Conservation (phyloP, 2,797 vertebrate species). For the Tangara arthus region DNA sequence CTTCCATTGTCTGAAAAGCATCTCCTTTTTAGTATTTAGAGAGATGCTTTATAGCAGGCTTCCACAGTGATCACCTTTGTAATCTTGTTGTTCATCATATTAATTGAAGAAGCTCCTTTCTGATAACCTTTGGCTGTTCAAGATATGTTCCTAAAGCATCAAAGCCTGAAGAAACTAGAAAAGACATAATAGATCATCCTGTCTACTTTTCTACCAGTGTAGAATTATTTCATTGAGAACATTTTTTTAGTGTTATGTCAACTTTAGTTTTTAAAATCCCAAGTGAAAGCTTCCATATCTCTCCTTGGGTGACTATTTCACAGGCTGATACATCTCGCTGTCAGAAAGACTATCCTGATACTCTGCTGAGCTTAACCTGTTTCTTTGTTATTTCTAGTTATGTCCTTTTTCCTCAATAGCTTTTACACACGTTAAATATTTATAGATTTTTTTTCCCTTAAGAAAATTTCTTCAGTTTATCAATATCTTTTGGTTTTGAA, state of each 20-base stretch:
- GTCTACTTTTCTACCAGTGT: not conserved
- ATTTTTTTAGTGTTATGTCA: slow-evolving; percentile 39
- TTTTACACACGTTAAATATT: slow-evolving; percentile 28
- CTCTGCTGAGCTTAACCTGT: slow-evolving; percentile 12
- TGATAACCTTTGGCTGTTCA: not conserved
- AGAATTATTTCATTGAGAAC: slow-evolving; percentile 32
- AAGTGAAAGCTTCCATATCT: slow-evolving; percentile 26
- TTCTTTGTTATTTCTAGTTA: slow-evolving; percentile 34
- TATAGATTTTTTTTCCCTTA: not conserved
- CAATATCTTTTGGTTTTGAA: not conserved
- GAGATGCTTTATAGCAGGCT: not conserved
- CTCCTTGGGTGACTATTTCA: slow-evolving; percentile 29
- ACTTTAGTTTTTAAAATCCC: slow-evolving; percentile 53
- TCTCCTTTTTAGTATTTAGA: not conserved
- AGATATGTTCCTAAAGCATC: not conserved
- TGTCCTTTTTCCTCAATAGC: not conserved
- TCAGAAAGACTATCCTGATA: not conserved
- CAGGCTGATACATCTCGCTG: slow-evolving; percentile 25
- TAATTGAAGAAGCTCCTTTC: slow-evolving; percentile 13
- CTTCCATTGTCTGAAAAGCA: not conserved
- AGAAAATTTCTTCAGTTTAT: not conserved
- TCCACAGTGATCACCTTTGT: not conserved
- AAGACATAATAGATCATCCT: not conserved
- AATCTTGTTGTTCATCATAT: slow-evolving; percentile 16
- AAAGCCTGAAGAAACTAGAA: not conserved